Base-by-base conservation (phyloP, 2,113 vertebrate genomes). In the Elephas maximus region DNA sequence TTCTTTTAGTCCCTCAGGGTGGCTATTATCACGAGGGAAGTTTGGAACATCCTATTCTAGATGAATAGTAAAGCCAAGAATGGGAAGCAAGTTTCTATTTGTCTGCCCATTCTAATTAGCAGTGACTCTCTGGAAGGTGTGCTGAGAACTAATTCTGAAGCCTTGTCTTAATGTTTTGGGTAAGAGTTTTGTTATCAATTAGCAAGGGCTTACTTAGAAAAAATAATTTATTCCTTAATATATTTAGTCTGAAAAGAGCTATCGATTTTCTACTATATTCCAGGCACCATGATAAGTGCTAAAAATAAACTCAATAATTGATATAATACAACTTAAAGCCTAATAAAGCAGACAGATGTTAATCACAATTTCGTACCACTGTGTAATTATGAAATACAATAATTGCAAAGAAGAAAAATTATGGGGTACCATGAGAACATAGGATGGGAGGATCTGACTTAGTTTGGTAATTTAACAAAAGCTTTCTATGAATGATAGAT, bases 341-440 rank as follows among this genome's bases (percentile, higher is more conserved):
- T 84, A 73, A 89, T 78, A 92, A 62, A 89, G 44, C 53, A 84
- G 28, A 45, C 14, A 84, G 79, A 41, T 30, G 57, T 92, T 71
- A 65, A 94, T 89, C 45, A 90, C 67, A 63, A 20, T 95, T 86
- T 94, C 85, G 90, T 74, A 41, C 33, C 37, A 80, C 84, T 80
- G 80, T 80, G 20, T 73, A 89, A 74, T 86, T 92, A 94, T 65
- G 81, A 89, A 84, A 63, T 74, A 18, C 69, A 26, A 73, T 92
- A 90, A 90, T 67, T 92, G 21, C 41, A 80, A n/a, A 53, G 71
- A 92, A 91, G 45, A 74, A 78, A 92, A 92, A 77, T 84, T 65
- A 74, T 30, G 67, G 45, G 53, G 23, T 79, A 80, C 65, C 65
- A 89, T 71, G 79, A 73, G 37, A 80, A 23, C 5, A 63, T 78